Evolutionary conservation across 1,140 invertebrate species (phyloP), one percentile per base, ranked within the genome.

Genomic region (Caerostris extrusa): DNA sequence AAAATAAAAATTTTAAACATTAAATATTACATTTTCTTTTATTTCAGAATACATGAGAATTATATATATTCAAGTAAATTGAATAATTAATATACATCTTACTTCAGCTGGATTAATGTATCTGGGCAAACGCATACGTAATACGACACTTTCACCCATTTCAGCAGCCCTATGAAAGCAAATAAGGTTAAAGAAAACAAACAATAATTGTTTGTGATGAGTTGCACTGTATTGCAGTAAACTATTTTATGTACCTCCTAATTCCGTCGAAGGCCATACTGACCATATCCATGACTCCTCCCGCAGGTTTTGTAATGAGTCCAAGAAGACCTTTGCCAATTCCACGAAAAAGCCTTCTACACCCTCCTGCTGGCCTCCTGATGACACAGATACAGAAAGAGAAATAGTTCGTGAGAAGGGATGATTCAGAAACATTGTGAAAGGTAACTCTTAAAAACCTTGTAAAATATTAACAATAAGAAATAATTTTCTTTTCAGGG

Each of bases 291-390:
- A 99, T 98, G 82, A 99, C 97, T 17, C 99, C 99, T 86, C 98
- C 98, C 8, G 98, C 98, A 83, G 99, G 99, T 93, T 99, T 97
- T 0, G 99, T 98, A 7, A 99, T 98, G 5, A 99, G 97, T 5
- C 99, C 99, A 94, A 99, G 97, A 86, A 99, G 97, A 56, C 99
- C 99, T 96, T 99, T 98, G 3, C 99, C 99, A 90, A 99, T 96
- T 94, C 99, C 99, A 96, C 99, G 99, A 96, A 99, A 96, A 99
- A 99, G 8, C 99, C 99, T 96, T 97, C 97, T 5, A 99, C 98
- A 34, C 99, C 99, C 95, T 99, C 98, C 95, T 97, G 97, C 94
- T 97, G 96, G 82, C 96, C 97, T 95, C 96, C 97, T 97, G 12
- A 19, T 93, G 87, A 81, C 55, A 91, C 3, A 12, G 34, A 34